phyloP scores from a whole-genome alignment of 2,888 invertebrate genomes.

The Malthinus seriepunctatus region DNA sequence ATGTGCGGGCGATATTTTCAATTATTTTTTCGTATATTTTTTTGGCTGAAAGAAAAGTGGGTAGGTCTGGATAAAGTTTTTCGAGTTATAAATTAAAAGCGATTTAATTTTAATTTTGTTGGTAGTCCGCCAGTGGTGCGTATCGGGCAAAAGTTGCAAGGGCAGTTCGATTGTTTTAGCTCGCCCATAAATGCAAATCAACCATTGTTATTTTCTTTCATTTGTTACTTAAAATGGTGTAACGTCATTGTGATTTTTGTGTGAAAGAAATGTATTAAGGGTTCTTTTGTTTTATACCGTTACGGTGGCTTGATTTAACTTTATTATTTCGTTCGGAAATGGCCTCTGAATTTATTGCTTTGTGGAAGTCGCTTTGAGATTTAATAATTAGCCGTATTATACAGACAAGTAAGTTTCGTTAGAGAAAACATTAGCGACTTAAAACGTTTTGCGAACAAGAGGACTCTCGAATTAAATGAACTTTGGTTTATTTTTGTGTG shows the following conservation, averaged over 20 bases:
- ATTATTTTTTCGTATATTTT: too few relatives aligned
- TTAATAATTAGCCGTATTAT: constrained; percentile 33
- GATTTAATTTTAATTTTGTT: constrained; percentile 24
- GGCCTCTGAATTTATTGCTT: constrained; percentile 48
- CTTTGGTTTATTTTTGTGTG: constrained; percentile 4
- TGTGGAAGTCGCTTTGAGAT: constrained; percentile 33
- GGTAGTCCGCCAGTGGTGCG: constrained; percentile 21
- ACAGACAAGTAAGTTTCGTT: constrained; percentile 19
- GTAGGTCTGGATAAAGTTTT: background rate
- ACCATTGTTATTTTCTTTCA: constrained; percentile 47
- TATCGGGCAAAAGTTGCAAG: constrained; percentile 17
- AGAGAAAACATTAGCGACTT: constrained; percentile 4
- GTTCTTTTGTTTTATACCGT: constrained; percentile 47
- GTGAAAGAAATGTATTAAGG: constrained; percentile 46
- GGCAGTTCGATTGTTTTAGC: constrained; percentile 46
- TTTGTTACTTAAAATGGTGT: constrained; percentile 48
- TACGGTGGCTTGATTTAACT: constrained; percentile 47
- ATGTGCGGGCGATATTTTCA: too few relatives aligned
- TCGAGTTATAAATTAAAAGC: constrained; percentile 15
- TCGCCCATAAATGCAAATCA: constrained; percentile 49
- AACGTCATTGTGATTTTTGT: constrained; percentile 44
- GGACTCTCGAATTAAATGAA: background rate
- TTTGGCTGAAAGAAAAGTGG: too few relatives aligned
- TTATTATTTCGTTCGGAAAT: constrained; percentile 48
- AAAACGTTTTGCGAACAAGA: constrained; percentile 3